Evolutionary conservation across 1,140 invertebrate genomes (phyloP), one percentile per base, ranked within the genome.

Genomic region (Diplogasteroides magnus): DNA sequence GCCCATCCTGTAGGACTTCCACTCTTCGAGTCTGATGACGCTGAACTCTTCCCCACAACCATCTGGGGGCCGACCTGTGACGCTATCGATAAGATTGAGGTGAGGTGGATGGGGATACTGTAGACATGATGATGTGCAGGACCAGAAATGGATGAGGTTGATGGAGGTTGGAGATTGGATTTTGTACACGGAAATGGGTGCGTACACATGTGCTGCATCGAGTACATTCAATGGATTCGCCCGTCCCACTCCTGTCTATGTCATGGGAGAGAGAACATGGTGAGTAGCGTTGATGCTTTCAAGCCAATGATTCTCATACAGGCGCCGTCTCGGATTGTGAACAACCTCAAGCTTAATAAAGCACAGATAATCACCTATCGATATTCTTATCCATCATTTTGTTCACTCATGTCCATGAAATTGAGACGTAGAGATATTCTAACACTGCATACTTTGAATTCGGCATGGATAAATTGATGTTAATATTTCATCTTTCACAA

Each of bases 31-130:
- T n/a, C 25, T 61, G 37, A 27, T 60, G 61, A 31, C 13, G 61
- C 2, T 25, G 25, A 27, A n/a, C 2, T 6, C 6, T 78, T 84
- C 60, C 82, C 85, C 14, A 74, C 66, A 32, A 67, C 71, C 31
- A 87, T 97, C 67, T 97, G 93, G 93, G 94, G 94, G 63, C 94
- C 94, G 55, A 93, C 93, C 28, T 97, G 94, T 82, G 94, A 97
- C 85, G 90, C 90, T 15, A 84, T 97, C 69, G 94, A 97, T 86
- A 89, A 90, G 83, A 90, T 96, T 66, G 85, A 89, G 13, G 86
- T 27, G 61, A 25, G 23, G 6, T 48, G 19, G 19, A 6, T 48
- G 6, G 6, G 6, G 6, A 11, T 48, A 11, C 37, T 48, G 6
- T 48, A 11, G 37, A 11, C 19, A 48, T 11, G 37, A 48, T 11